Conservation (phyloP, 2,797 vertebrate genomes). For the Syndactyla subalaris region DNA sequence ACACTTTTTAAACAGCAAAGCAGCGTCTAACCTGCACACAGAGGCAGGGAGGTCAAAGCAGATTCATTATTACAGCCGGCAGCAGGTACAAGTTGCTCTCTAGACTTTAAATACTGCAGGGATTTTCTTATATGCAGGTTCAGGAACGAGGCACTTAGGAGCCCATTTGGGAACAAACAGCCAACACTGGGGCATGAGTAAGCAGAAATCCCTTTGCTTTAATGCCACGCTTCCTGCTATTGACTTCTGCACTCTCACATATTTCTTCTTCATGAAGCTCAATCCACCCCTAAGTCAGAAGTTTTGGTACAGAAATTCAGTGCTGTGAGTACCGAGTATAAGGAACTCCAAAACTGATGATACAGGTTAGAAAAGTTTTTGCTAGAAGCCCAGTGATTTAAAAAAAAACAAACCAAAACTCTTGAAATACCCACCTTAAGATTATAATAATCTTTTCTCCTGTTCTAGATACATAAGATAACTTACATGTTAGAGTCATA, state of each 20-base stretch:
- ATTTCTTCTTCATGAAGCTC: background rate
- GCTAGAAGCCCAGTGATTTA: background rate
- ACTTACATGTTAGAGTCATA: background rate
- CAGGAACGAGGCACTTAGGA: background rate
- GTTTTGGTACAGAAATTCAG: background rate
- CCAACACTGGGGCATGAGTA: background rate
- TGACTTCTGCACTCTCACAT: background rate
- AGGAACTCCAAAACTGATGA: background rate
- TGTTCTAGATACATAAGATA: rapidly evolving
- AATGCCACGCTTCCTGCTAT: background rate
- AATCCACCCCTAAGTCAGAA: background rate
- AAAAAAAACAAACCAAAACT: background rate
- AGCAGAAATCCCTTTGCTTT: background rate
- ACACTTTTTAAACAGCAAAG: background rate
- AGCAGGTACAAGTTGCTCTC: background rate
- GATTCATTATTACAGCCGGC: background rate
- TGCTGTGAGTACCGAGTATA: background rate
- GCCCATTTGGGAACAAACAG: background rate
- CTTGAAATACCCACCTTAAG: rapidly evolving
- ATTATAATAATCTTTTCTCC: background rate
- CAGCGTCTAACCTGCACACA: background rate
- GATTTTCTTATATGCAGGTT: background rate
- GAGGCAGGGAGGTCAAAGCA: background rate
- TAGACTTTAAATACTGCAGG: rapidly evolving
- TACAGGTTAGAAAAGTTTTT: background rate